These are phyloP conservation scores for Phania funesta DNA, from an alignment of 2,888 invertebrate genomes.

Conservation along the genomic window DNA sequence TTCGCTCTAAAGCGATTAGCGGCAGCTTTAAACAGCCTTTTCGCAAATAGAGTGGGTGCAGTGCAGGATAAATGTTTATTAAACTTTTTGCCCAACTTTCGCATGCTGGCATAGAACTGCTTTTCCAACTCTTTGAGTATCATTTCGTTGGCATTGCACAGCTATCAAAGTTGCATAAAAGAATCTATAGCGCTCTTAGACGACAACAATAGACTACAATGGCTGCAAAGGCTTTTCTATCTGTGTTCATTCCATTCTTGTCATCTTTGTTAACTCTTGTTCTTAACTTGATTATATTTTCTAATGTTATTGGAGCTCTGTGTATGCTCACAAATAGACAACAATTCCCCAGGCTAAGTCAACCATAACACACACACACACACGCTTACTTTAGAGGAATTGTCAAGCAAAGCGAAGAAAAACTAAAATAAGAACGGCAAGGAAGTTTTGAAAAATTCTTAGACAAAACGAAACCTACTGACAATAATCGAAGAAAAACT, in stretches of 20 bases:
- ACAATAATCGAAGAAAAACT: slow-evolving; percentile 46
- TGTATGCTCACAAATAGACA: slow-evolving; percentile 57
- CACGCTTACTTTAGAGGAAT: slow-evolving; percentile 3
- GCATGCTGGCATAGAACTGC: neutral
- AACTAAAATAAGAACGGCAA: slow-evolving; percentile 2
- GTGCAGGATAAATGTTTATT: too few relatives aligned
- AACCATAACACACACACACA: slow-evolving; percentile 49
- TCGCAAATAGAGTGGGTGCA: too few relatives aligned
- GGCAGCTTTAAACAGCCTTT: too few relatives aligned
- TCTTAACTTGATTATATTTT: slow-evolving; percentile 61
- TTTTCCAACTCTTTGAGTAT: slow-evolving; percentile 7
- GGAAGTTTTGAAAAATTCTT: neutral
- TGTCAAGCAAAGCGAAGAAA: neutral
- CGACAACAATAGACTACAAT: slow-evolving; percentile 11
- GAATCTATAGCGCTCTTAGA: slow-evolving; percentile 8
- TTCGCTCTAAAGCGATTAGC: too few relatives aligned
- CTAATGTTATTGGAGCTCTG: slow-evolving; percentile 62
- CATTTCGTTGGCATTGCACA: slow-evolving; percentile 36
- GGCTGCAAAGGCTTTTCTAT: slow-evolving; percentile 25
- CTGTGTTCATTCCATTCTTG: neutral
- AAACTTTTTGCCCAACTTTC: neutral
- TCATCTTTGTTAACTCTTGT: neutral
- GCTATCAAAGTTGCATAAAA: slow-evolving; percentile 19
- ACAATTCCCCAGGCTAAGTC: slow-evolving; percentile 52
- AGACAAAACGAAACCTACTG: slow-evolving; percentile 8